Evolutionary conservation across 2,888 invertebrate genomes (phyloP).

Genomic region (Arrhopalites spinosus): DNA sequence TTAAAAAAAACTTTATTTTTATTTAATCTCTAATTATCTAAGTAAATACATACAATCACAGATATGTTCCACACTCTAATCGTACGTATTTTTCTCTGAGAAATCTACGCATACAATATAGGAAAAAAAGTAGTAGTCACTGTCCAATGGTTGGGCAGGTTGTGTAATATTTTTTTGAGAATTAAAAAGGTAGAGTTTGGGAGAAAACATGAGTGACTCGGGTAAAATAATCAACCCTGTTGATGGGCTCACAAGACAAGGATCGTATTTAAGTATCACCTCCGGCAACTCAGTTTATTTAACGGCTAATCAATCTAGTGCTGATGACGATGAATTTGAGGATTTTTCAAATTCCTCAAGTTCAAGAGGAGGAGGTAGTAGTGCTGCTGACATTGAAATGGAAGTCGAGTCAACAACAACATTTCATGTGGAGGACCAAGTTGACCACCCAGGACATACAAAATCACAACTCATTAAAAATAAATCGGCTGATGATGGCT

Average conservation of each 20-base stretch:
- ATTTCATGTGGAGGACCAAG: neutral
- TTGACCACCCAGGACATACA: neutral
- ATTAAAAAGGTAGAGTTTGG: too few species aligned
- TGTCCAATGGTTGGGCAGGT: too few species aligned
- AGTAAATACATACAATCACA: too few species aligned
- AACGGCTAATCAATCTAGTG: slow-evolving; percentile 43
- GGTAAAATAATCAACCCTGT: neutral
- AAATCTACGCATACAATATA: too few species aligned
- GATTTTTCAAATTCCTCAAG: neutral
- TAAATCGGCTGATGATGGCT: slow-evolving; percentile 9
- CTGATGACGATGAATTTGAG: slow-evolving; percentile 36
- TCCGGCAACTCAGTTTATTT: slow-evolving; percentile 50
- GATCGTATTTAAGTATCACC: slow-evolving; percentile 49
- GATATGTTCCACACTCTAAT: too few species aligned
- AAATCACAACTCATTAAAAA: neutral
- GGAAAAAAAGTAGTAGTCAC: too few species aligned
- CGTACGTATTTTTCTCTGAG: too few species aligned
- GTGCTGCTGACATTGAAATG: neutral
- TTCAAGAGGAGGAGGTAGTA: neutral
- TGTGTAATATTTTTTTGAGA: too few species aligned
- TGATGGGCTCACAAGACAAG: slow-evolving; percentile 24
- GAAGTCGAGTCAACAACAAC: neutral
- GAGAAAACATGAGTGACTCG: slow-evolving; percentile 37
- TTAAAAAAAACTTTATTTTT: too few species aligned
- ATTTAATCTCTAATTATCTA: too few species aligned